Evolutionary conservation across 2,113 vertebrate genomes (phyloP).

Genomic region (Eurypyga helias): DNA sequence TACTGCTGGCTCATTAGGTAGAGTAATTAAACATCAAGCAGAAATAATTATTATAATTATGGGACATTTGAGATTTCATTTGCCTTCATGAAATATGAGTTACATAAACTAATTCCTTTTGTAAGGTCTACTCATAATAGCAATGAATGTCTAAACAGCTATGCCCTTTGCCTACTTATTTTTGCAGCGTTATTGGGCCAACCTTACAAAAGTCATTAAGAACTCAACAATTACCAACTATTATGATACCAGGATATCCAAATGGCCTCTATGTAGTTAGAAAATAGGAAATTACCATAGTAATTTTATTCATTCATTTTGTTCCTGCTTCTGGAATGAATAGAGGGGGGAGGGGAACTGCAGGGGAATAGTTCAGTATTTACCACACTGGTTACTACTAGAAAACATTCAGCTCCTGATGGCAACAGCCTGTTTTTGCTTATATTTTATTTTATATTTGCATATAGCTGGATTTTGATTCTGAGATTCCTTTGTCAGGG

Average conservation of each 20-base stretch:
- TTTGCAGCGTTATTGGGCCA: constrained; percentile 27
- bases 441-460: neutral
- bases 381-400: neutral
- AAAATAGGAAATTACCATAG: constrained; percentile 36
- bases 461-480: neutral
- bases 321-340: neutral
- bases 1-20: constrained; percentile 32
- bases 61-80: constrained; percentile 48
- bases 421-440: neutral
- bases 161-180: constrained; percentile 21
- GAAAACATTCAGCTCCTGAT: neutral
- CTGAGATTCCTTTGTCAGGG: neutral
- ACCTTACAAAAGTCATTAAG: constrained; percentile 8
- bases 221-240: constrained; percentile 33
- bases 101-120: constrained; percentile 47
- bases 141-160: constrained; percentile 10
- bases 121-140: neutral
- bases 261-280: neutral
- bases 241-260: constrained; percentile 30
- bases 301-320: neutral
- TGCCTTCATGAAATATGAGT: constrained; percentile 42
- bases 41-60: constrained; percentile 71
- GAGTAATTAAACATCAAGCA: constrained; percentile 64
- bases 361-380: neutral
- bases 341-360: neutral